Evolutionary conservation across 2,797 vertebrate species (phyloP), one percentile per base, ranked within the genome.

Genomic region (Sus cebifrons): DNA sequence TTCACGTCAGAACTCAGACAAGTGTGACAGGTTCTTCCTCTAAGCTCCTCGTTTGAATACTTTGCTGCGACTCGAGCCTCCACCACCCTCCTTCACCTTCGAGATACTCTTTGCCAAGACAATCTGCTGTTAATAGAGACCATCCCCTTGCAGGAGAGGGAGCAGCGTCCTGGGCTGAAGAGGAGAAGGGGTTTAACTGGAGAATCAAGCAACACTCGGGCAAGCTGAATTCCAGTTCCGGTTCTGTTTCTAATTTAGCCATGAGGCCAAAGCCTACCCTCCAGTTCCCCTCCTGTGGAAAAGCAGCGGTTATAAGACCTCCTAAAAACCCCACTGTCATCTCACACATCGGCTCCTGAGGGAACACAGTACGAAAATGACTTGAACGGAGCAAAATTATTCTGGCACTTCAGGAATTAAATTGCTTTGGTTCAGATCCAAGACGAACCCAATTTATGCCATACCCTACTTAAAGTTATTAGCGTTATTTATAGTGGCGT

Each of bases 1-100:
- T 94, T 89, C 91, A 86, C 2, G 0, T 95, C 96, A 95, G 86
- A 95, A 93, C 75, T 92, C 93, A 94, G 96, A 95, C 83, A 96
- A 93, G 75, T 95, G 92, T 94, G 96, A 91, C 86, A 44, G 27
- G 71, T 89, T 85, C 86, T 83, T 82, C 25, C 67, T 94, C 75
- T 89, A 58, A 91, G 58, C 62, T 83, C 29, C 60, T 92, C 81
- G 89, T 95, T 90, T 91, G 90, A 91, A 96, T 94, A 84, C 56
- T 86, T 94, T 87, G 89, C 71, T 86, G 62, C 70, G 54, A 83
- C 70, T 64, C 20, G 15, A 86, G 67, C 27, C 29, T 68, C 86
- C 49, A 40, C 27, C 27, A n/a, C 54, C 18, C 89, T 44, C 88
- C 60, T 64, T 89, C 88, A 56, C 75, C 86, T 91, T 89, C 49